phyloP scores from a whole-genome alignment of 2,888 invertebrate genomes.

The Sinohyriopsis cumingii region DNA sequence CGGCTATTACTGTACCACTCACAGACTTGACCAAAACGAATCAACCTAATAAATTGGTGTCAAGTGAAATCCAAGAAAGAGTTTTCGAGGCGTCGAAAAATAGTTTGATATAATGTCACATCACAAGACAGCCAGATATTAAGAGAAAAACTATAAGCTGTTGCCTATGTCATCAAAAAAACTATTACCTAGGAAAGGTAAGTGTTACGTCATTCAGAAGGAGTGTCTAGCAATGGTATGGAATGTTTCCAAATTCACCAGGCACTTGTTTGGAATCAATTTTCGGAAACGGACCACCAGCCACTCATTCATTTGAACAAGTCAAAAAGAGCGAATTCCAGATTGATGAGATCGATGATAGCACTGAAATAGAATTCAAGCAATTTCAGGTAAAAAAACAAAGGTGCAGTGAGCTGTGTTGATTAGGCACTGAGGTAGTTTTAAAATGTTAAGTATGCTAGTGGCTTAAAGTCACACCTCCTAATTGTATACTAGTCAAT shows the following conservation, averaged over 20 bases:
- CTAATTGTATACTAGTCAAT: no score
- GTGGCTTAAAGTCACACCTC: no score
- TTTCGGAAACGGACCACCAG: slow-evolving; percentile 41
- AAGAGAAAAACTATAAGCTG: slow-evolving; percentile 23
- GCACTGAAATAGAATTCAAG: no score
- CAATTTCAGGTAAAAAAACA: no score
- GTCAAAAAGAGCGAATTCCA: no score
- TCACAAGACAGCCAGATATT: slow-evolving; percentile 39
- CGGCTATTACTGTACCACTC: slow-evolving; percentile 12
- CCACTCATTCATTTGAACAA: no score
- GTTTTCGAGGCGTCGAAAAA: slow-evolving; percentile 7
- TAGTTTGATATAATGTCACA: background rate
- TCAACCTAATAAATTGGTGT: slow-evolving; percentile 17
- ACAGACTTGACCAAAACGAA: slow-evolving; percentile 31
- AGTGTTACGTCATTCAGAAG: slow-evolving; percentile 32
- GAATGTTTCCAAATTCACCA: slow-evolving; percentile 27
- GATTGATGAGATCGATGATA: no score
- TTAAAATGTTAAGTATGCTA: no score
- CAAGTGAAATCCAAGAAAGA: slow-evolving; percentile 7
- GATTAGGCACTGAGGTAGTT: no score
- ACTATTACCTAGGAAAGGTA: slow-evolving; percentile 28
- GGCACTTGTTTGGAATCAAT: slow-evolving; percentile 29
- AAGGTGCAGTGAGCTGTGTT: no score
- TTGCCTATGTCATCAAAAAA: slow-evolving; percentile 49
- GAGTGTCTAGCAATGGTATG: slow-evolving; percentile 38